Evolutionary conservation across 1,140 invertebrate species (phyloP), one percentile per base, ranked within the genome.

Genomic region (Drosophila pachea): DNA sequence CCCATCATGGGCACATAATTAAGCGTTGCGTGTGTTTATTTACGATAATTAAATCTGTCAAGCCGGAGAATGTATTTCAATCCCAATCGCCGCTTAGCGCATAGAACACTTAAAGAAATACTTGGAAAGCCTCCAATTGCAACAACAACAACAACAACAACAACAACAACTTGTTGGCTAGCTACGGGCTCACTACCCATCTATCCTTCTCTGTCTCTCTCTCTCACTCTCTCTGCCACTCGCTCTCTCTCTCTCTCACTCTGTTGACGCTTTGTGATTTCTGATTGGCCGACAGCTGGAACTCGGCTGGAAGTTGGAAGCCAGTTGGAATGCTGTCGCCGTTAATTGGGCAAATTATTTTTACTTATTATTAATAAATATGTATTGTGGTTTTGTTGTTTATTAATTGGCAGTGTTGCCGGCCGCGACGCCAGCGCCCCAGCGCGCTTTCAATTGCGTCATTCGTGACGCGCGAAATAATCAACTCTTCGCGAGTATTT

Each of bases 331-430:
- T 81, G 74, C 53, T 74, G 77, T 74, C 64, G 78, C 74, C 61
- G 70, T 82, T 81, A 82, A 81, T 81, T 81, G 77, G 78, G 61
- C 76, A 82, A 81, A 81, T 81, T 81, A 81, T 82, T 81, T 22
- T 73, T 56, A 82, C 78, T 81, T 75, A 82, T 82, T 81, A 82
- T 82, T 82, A 74, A 81, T 81, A 81, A 81, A 81, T 81, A 82
- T 81, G 77, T 71, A 81, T 82, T 81, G 77, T 76, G 61, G 59
- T 70, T 72, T 73, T 73, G 62, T 53, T 43, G 78, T 74, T 82
- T 73, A 77, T 82, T 82, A 82, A 82, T 82, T 82, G 78, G 74
- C 77, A 81, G 79, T 76, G 79, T 78, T 78, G 76, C 68, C 75
- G 54, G 35, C 14, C 32, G 31, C 35, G 43, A 54, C 73, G 42